phyloP scores from a whole-genome alignment of 2,113 vertebrate genomes.

The Passerina amoena region DNA sequence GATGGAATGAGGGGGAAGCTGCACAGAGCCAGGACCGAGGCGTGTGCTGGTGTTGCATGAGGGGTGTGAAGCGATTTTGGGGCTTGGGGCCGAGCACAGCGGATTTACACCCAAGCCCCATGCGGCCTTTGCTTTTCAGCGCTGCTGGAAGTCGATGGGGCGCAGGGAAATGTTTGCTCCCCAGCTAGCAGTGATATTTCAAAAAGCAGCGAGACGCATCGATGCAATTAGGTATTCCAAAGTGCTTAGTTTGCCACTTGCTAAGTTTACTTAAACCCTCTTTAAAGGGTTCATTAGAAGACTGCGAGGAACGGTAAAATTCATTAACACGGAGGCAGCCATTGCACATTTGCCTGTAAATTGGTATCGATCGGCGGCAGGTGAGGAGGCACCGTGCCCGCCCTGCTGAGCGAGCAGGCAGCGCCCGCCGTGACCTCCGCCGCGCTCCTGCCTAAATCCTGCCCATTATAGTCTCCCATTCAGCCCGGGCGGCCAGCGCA shows the following conservation, averaged over 20 bases:
- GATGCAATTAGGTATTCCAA: constrained; percentile 47
- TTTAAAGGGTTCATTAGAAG: constrained; percentile 79
- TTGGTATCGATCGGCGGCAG: constrained; percentile 81
- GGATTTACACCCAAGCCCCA: neutral
- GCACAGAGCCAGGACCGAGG: neutral
- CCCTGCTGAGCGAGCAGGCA: constrained; percentile 63
- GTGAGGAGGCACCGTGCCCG: constrained; percentile 70
- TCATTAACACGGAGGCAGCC: constrained; percentile 82
- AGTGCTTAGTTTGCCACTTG: constrained; percentile 61
- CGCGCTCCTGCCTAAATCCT: constrained; percentile 66
- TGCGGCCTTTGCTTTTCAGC: neutral
- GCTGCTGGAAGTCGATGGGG: neutral
- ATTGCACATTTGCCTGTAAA: constrained; percentile 83
- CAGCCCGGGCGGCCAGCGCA: constrained; percentile 50
- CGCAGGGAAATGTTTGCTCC: neutral
- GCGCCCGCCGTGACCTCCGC: constrained; percentile 60
- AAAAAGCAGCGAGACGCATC: neutral
- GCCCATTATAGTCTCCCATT: constrained; percentile 63
- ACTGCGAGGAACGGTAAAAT: constrained; percentile 77
- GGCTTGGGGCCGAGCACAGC: neutral
- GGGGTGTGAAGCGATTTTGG: neutral
- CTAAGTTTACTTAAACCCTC: constrained; percentile 79
- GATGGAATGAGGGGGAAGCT: neutral
- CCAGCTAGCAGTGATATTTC: neutral
- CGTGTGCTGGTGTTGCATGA: accelerated